These are phyloP conservation scores for Myotis findleyi DNA, from an alignment of 2,797 vertebrate genomes.

Conservation along the genomic window DNA sequence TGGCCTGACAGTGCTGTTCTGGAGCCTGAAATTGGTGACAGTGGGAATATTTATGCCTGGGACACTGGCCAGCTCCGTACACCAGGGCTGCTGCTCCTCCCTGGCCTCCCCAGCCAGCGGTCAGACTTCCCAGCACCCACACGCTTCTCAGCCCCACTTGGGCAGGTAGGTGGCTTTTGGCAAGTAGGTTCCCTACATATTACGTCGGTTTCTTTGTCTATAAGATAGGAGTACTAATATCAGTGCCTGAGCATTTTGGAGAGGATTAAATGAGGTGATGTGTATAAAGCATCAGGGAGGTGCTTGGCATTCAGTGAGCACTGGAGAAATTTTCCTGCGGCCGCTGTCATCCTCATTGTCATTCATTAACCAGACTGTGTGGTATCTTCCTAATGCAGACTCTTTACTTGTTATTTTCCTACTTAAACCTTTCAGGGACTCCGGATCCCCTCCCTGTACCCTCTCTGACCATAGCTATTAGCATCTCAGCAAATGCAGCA, in stretches of 20 bases:
- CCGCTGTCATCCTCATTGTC: neutral
- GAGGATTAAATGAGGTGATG: neutral
- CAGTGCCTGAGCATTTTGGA: neutral
- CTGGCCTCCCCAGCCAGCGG: rapidly evolving
- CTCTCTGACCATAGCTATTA: neutral
- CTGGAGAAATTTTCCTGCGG: neutral
- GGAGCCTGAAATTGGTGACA: neutral
- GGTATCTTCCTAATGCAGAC: neutral
- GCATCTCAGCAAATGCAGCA: neutral
- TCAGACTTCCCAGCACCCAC: neutral
- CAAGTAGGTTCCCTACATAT: neutral
- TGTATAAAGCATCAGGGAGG: neutral
- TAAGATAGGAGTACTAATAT: neutral
- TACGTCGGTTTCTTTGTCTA: neutral
- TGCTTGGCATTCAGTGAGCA: neutral
- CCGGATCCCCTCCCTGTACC: rapidly evolving
- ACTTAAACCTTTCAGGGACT: neutral
- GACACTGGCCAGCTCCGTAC: neutral
- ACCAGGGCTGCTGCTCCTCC: too few relatives aligned
- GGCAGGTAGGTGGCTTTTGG: neutral
- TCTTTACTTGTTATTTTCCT: neutral
- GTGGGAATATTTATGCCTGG: neutral
- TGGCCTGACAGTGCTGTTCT: neutral
- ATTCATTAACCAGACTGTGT: neutral
- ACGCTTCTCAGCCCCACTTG: neutral